These are phyloP conservation scores for Orthonyx spaldingii DNA, from an alignment of 2,113 vertebrate genomes.

Conservation along the genomic window DNA sequence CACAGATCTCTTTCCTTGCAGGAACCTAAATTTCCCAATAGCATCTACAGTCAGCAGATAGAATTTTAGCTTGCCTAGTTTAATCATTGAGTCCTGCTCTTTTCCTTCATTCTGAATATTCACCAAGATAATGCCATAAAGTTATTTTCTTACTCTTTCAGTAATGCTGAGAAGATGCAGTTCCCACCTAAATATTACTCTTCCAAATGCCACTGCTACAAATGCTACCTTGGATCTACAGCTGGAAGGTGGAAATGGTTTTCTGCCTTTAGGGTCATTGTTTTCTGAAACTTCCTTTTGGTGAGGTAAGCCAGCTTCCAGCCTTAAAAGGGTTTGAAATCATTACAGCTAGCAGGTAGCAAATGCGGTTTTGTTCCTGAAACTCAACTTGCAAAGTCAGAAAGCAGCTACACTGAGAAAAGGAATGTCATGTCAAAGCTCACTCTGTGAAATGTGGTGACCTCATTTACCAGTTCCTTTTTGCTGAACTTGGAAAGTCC, in stretches of 20 bases:
- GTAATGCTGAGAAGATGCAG: not conserved
- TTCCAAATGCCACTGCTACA: not conserved
- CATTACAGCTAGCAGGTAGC: fast-evolving
- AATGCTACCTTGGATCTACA: not conserved
- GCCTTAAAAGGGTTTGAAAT: not conserved
- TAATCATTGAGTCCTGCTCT: not conserved
- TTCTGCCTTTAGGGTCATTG: not conserved
- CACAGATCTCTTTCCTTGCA: not conserved
- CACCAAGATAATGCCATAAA: not conserved
- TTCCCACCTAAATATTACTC: not conserved
- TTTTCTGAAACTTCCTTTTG: not conserved
- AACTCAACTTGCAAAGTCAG: not conserved
- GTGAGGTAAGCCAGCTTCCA: not conserved
- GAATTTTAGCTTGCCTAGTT: not conserved
- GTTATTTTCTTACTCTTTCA: not conserved
- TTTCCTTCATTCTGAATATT: not conserved
- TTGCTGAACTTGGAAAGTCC: not conserved
- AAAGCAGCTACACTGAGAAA: not conserved
- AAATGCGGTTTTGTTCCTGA: not conserved
- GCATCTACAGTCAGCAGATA: not conserved
- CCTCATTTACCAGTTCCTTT: not conserved
- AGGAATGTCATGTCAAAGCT: not conserved
- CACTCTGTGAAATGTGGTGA: not conserved
- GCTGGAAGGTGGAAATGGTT: not conserved
- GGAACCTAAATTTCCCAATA: not conserved